Evolutionary conservation across 1,140 invertebrate genomes (phyloP), one percentile per base, ranked within the genome.

Genomic region (Drosophila bifasciata): DNA sequence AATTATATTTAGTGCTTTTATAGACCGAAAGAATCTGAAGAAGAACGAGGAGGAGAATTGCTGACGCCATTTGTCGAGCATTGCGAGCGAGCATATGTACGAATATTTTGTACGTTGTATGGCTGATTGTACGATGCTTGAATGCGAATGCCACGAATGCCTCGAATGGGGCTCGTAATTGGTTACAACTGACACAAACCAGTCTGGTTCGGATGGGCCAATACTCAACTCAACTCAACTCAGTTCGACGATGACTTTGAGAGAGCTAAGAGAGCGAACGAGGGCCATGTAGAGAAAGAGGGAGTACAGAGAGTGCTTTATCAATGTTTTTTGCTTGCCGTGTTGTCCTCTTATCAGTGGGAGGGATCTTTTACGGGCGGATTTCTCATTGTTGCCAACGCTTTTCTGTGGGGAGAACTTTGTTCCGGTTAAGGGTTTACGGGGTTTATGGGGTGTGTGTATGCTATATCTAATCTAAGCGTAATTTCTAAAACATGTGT

Each of bases 171-270:
- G 25, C 64, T 67, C 64, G 67, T 67, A 68, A 67, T 68, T 68
- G 64, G 64, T 68, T 68, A 68, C 64, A 67, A 68, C 64, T 68
- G 64, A 68, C 64, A 32, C 40, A 68, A 68, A 67, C 64, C 43
- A 68, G 64, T 55, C 64, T 63, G 49, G 49, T 39, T 68, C 49
- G 64, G 64, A 67, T 68, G 64, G 32, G 61, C 62, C 64, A 68
- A 68, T 41, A 36, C 32, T 4, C 32, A 11, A 13, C 32, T 13
- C 32, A 4, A 4, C 32, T 4, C 32, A 11, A 13, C 32, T 13
- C 32, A 4, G n/a, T n/a, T n/a, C n/a, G n/a, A 4, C 32, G 32
- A 36, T 36, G 32, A 36, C 32, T 36, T 67, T 8, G 25, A 66
- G 25, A 15, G 36, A 43, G 6, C 19, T 15, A 9, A 21, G 63